Conservation (phyloP, 2,797 vertebrate species). For the Protonibea diacanthus region DNA sequence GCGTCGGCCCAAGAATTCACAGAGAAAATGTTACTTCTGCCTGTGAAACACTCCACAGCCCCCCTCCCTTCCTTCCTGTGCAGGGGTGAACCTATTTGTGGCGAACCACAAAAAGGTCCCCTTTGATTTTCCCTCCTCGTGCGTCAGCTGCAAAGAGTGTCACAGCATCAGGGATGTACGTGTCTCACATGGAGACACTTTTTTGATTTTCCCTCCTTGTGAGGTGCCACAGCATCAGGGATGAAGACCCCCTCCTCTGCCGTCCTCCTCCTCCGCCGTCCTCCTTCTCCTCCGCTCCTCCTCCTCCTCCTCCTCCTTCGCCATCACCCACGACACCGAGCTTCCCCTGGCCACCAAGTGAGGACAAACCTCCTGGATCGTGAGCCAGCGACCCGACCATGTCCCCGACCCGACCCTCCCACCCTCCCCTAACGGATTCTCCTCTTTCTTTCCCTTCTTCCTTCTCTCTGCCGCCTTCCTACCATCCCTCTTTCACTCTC, state of each 20-base stretch:
- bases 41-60: constrained; percentile 46
- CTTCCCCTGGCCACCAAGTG: constrained; percentile 57
- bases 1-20: constrained; percentile 49
- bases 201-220: constrained; percentile 74
- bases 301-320: neutral
- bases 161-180: constrained; percentile 69
- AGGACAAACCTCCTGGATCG: constrained; percentile 47
- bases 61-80: constrained; percentile 8
- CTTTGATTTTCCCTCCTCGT: constrained; percentile 75
- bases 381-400: constrained; percentile 12
- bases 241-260: constrained; percentile 26
- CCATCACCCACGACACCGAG: constrained; percentile 37
- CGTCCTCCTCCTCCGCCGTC: neutral
- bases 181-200: constrained; percentile 65
- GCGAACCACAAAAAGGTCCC: constrained; percentile 75
- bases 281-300: neutral
- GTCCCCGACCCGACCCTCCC: neutral
- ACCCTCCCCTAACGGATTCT: neutral
- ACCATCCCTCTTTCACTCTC: constrained; percentile 36
- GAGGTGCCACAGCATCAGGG: constrained; percentile 51
- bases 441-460: constrained; percentile 28
- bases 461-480: constrained; percentile 20
- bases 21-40: constrained; percentile 55
- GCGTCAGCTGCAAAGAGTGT: constrained; percentile 69
- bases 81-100: constrained; percentile 67